Percentiles rank a stretch among this genome's conserved stretches.
These are phyloP conservation scores for Catamblyrhynchus diadema DNA, from an alignment of 2,797 vertebrate genomes.

Conservation along the genomic window DNA sequence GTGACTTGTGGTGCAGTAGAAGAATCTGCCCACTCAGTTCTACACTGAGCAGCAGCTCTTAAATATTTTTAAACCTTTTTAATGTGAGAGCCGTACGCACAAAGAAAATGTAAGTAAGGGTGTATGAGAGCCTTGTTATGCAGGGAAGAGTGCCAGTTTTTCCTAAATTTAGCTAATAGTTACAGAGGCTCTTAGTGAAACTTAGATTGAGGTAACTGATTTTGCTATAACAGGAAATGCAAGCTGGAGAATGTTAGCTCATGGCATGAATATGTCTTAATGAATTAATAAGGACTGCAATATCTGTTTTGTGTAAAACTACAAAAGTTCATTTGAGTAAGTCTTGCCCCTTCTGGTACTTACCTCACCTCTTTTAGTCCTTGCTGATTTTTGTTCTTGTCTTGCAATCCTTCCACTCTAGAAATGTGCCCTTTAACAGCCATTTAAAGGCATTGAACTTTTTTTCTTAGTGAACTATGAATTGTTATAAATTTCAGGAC, in stretches of 20 bases:
- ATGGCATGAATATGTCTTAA: background rate
- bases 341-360: background rate
- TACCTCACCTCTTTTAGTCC: background rate
- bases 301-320: background rate
- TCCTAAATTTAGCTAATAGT: background rate
- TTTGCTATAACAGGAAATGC: conserved; percentile 2
- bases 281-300: background rate
- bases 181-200: background rate
- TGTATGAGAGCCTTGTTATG: background rate
- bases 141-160: background rate
- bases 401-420: background rate
- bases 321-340: background rate
- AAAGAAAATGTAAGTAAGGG: background rate
- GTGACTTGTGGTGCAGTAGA: background rate
- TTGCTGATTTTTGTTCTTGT: background rate
- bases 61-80: background rate
- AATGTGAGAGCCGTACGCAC: background rate
- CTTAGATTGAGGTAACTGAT: background rate
- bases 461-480: background rate
- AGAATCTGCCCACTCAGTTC: background rate
- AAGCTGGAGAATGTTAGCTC: background rate
- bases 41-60: background rate
- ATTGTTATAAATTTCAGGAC: background rate
- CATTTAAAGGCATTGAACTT: background rate
- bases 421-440: background rate